Evolutionary conservation across 2,888 invertebrate genomes (phyloP), one percentile per base, ranked within the genome.

Genomic region (Ellobium chinense): DNA sequence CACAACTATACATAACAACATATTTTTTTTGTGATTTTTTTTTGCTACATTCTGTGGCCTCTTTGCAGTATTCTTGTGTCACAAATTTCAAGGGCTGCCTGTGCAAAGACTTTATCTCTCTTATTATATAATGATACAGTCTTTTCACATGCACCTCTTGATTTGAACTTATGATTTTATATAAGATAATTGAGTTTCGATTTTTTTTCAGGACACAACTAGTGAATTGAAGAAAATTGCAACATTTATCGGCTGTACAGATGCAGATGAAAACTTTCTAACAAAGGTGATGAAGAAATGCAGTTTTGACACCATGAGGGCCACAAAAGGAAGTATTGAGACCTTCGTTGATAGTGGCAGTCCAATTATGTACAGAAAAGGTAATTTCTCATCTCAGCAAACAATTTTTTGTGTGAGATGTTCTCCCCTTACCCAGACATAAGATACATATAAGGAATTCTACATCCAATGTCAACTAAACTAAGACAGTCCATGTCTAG

Each of bases 331-430:
- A 1, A 60, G 39, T 0, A 56, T 58, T 27, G 82, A 84, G 27
- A 37, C 34, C 1, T 76, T 54, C 54, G 76, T 60, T 24, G 27
- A 54, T 18, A 39, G 29, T 9, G 78, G 69, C 4, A 46, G 39
- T 21, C 80, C 80, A 1, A 76, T 80, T 24, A 82, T 82, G 82
- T 84, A 84, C 77, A 77, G 83, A 24, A 84, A 84, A 72, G 83
- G 83, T 84, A 27, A 18, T 77, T 46, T 31, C 18, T 34, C 1
- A 9, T 14, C n/a, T 36, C 12, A 18, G n/a, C n/a, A 60, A 24
- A 5, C 29, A 29, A 29, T 4, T 63, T 24, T 31, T 24, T 63
- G 31, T 27, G 24, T 60, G 60, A 14, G n/a, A 7, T 60, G 27
- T 60, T 60, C 60, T 14, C n/a, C 7, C n/a, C n/a, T 5, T 60